Base-by-base conservation (phyloP, 2,888 invertebrate species). In the Spilosoma lubricipeda region DNA sequence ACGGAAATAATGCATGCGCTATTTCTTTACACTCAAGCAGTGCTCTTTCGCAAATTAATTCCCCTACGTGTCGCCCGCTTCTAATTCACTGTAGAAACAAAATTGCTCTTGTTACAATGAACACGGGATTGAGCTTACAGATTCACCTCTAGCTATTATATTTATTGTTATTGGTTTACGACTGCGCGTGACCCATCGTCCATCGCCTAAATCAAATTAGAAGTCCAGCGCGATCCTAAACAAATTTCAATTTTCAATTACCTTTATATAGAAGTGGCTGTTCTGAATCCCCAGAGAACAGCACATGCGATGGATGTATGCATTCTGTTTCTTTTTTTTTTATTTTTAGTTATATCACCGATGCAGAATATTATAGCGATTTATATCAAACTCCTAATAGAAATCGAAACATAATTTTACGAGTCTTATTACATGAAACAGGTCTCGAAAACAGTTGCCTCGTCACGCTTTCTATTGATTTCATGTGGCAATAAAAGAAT, bases 241-340 rank as follows among this genome's bases (percentile, higher is more conserved):
- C 94, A 95, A 95, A 95, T 95, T 95, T 94, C 93, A 94, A 95
- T 95, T 94, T 94, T 93, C 95, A 95, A 95, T 95, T 95, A 94
- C 93, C 90, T 87, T 82, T 88, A 89, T 86, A 90, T 89, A 91
- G 90, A 90, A 92, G 89, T 91, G 89, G 90, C 89, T 84, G 87
- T 85, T 83, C 85, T 82, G 81, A 84, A 81, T 93, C 94, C 93
- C 94, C 81, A 80, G 93, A 92, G 95, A 88, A 87, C 83, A 87
- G 82, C 83, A 87, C 84, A 88, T 89, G 88, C 87, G 85, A 86
- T 80, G 87, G 90, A 92, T 90, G 88, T 89, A 87, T 92, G 90
- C 93, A 94, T 94, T 18, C 30, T 30, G 30, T 30, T 0, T 63
- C 27, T 27, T 15, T 94, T 90, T 94, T 90, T 91, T 8, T 0